These are phyloP conservation scores for Cassiopea xamachana DNA, from an alignment of 30 jellyfish, hydroid and myxozoan species.

Conservation along the genomic window DNA sequence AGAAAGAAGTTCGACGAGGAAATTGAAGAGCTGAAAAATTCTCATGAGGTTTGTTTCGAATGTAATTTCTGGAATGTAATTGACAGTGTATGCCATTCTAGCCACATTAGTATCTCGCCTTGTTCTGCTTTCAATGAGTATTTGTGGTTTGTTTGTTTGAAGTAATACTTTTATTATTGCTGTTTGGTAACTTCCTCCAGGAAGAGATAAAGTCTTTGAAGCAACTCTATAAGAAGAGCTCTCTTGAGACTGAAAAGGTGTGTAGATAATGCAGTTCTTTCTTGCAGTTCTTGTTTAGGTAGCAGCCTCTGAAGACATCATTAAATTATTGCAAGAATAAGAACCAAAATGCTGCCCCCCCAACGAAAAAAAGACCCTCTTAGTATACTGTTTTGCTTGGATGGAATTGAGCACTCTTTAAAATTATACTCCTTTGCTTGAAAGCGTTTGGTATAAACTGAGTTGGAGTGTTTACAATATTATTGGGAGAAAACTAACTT, in stretches of 20 bases:
- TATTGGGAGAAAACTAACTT: no score
- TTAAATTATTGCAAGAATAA: no score
- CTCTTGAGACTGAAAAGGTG: constrained; percentile 81
- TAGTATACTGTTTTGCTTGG: no score
- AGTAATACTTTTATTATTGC: no score
- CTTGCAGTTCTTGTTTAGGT: neutral
- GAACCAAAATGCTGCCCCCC: no score
- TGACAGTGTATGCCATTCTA: neutral
- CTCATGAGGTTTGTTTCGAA: constrained; percentile 59
- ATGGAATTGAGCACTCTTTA: no score
- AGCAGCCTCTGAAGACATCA: no score
- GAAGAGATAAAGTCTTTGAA: constrained; percentile 79
- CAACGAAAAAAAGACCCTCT: no score
- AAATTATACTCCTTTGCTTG: no score
- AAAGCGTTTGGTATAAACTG: no score
- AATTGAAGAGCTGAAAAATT: constrained; percentile 65
- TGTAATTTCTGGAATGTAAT: neutral
- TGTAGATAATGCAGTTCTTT: neutral
- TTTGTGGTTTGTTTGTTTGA: no score
- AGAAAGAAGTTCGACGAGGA: constrained; percentile 84
- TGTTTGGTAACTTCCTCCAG: constrained; percentile 31
- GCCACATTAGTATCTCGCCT: neutral
- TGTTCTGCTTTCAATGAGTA: neutral
- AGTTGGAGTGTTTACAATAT: no score
- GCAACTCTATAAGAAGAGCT: constrained; percentile 74